Percentiles rank a stretch among this genome's conserved stretches.
Conservation (phyloP, 1,140 invertebrate genomes). For the Aplysia californica region DNA sequence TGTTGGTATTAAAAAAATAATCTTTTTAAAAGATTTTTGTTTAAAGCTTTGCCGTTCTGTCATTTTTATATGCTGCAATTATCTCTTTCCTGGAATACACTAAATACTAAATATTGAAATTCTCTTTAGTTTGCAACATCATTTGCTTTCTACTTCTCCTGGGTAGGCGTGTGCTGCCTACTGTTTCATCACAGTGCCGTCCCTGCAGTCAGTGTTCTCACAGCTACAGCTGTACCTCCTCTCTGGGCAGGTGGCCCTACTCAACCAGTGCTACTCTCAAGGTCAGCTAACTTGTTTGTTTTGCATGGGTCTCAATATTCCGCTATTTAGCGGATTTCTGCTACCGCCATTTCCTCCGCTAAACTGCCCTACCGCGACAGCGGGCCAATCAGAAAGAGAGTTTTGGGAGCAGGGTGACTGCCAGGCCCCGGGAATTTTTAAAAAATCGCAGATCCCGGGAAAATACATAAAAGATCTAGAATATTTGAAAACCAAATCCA, state of each 20-base stretch:
- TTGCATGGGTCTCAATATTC: no score
- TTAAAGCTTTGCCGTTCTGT: not conserved
- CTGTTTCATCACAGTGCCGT: constrained; percentile 95
- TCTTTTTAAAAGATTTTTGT: not conserved
- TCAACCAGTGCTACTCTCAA: constrained; percentile 92
- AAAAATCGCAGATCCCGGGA: no score
- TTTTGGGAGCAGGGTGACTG: no score
- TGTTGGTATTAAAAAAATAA: no score
- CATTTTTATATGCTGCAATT: not conserved
- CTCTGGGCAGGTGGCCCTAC: constrained; percentile 87
- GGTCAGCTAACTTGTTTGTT: no score
- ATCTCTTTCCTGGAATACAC: not conserved
- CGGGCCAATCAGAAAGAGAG: no score
- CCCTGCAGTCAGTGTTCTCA: constrained; percentile 80
- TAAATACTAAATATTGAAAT: not conserved
- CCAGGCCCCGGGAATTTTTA: no score
- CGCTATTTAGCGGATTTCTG: no score
- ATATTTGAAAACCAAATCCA: no score
- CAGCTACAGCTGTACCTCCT: constrained; percentile 88
- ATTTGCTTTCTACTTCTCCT: not conserved
- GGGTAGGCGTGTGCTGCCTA: constrained; percentile 94
- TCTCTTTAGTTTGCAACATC: not conserved
- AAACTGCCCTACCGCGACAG: no score
- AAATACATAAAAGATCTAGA: no score
- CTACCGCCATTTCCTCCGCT: no score